Evolutionary conservation across 2,888 invertebrate species (phyloP).

Genomic region (Lutraria lutraria): DNA sequence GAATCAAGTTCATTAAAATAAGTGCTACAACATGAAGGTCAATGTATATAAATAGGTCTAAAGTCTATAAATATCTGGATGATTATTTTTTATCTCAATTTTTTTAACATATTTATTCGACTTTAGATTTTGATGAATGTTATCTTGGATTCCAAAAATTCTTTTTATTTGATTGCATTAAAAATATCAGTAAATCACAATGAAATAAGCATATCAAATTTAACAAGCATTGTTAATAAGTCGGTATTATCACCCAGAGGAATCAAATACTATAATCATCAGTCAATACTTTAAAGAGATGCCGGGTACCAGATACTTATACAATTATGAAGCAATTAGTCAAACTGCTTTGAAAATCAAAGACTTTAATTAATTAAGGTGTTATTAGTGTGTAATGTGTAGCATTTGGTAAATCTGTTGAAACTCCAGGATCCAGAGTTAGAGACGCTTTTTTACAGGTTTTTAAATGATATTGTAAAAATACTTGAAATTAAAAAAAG

Average conservation of each 20-base stretch:
- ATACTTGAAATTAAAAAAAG: too few relatives aligned
- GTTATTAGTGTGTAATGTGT: too few relatives aligned
- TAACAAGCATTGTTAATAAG: background rate
- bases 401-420: too few relatives aligned
- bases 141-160: background rate
- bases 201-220: slow-evolving; percentile 8
- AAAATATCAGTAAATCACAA: background rate
- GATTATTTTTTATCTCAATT: background rate
- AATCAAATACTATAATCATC: background rate
- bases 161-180: background rate
- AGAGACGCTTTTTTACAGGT: too few relatives aligned
- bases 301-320: background rate
- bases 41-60: background rate
- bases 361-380: background rate
- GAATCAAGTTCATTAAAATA: too few relatives aligned
- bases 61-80: background rate
- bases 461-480: too few relatives aligned
- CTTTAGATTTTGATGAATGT: background rate
- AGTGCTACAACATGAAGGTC: background rate
- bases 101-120: background rate
- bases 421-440: too few relatives aligned
- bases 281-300: background rate
- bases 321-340: background rate
- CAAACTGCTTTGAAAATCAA: background rate
- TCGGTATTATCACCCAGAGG: background rate